Percentiles rank a stretch among this genome's conserved stretches.
phyloP scores from a whole-genome alignment of 2,113 vertebrate genomes.

The Sphaerodactylus townsendi region DNA sequence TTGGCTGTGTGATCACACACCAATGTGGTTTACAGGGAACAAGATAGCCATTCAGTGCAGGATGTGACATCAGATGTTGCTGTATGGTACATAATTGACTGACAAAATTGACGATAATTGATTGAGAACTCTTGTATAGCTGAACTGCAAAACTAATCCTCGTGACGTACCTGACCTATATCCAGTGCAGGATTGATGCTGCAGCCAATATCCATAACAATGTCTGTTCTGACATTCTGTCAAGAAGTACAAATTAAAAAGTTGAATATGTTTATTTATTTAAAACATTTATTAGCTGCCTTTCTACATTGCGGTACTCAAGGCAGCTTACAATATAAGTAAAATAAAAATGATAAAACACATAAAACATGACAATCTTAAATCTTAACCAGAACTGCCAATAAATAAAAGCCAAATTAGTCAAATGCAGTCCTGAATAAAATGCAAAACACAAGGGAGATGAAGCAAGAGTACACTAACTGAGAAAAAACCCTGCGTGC shows the following conservation, averaged over 20 bases:
- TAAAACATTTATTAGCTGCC: too few species aligned
- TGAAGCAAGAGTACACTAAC: not conserved
- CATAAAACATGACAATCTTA: too few species aligned
- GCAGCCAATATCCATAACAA: constrained; percentile 84
- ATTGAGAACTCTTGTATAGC: not conserved
- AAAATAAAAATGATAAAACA: too few species aligned
- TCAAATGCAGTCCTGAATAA: too few species aligned
- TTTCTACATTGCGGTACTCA: too few species aligned
- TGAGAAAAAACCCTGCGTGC: not conserved
- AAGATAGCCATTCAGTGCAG: not conserved
- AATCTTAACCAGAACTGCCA: too few species aligned
- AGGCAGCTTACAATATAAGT: too few species aligned
- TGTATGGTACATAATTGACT: too few species aligned
- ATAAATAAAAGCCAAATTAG: too few species aligned
- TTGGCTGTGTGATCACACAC: too few species aligned
- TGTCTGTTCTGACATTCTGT: constrained; percentile 88
- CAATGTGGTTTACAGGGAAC: too few species aligned
- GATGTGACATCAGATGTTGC: not conserved
- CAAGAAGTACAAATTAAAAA: constrained; percentile 29
- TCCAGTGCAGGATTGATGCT: constrained; percentile 93
- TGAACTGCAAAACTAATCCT: not conserved
- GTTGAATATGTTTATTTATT: not conserved
- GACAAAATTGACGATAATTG: too few species aligned
- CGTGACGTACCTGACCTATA: constrained; percentile 85
- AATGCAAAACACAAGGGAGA: not conserved